Percentiles rank a stretch among this genome's conserved stretches.
These are phyloP conservation scores for Drosophila paracracens DNA, from an alignment of 2,888 invertebrate genomes.

Conservation along the genomic window DNA sequence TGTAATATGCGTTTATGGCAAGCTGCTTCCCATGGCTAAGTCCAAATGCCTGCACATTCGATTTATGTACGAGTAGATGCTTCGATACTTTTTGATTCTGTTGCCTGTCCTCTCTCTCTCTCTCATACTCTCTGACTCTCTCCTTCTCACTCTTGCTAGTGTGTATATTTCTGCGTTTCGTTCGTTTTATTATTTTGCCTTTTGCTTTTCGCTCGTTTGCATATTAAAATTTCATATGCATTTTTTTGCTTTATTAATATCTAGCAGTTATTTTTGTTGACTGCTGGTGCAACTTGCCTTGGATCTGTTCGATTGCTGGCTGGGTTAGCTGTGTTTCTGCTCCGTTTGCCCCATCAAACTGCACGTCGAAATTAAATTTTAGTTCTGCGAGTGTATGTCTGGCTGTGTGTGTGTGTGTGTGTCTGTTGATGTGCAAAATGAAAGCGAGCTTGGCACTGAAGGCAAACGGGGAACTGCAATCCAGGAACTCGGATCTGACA, in stretches of 20 bases:
- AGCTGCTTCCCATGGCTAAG: conserved; percentile 49
- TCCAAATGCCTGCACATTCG: conserved; percentile 52
- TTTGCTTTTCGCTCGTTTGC: conserved; percentile 73
- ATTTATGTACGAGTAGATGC: conserved; percentile 48
- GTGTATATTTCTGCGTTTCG: conserved; percentile 37
- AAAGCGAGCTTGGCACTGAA: conserved; percentile 44
- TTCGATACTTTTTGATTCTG: conserved; percentile 65
- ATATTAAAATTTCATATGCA: conserved; percentile 80
- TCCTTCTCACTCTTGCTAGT: background rate
- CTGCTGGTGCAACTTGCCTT: conserved; percentile 34
- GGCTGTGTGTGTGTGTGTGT: conserved; percentile 11
- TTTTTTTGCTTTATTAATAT: conserved; percentile 79
- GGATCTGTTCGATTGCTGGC: conserved; percentile 51
- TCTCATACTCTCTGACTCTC: background rate
- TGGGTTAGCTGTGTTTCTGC: conserved; percentile 71
- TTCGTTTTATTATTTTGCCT: conserved; percentile 51
- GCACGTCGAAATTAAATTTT: conserved; percentile 76
- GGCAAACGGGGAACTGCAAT: conserved; percentile 15
- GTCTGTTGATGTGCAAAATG: conserved; percentile 47
- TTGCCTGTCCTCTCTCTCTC: background rate
- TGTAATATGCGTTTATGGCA: conserved; percentile 61
- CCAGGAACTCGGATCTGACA: conserved; percentile 23
- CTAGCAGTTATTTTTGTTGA: conserved; percentile 77
- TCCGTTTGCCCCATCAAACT: conserved; percentile 76
- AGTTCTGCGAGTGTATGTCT: conserved; percentile 40